Conservation (phyloP, 2,797 vertebrate genomes). For the Nasua narica region DNA sequence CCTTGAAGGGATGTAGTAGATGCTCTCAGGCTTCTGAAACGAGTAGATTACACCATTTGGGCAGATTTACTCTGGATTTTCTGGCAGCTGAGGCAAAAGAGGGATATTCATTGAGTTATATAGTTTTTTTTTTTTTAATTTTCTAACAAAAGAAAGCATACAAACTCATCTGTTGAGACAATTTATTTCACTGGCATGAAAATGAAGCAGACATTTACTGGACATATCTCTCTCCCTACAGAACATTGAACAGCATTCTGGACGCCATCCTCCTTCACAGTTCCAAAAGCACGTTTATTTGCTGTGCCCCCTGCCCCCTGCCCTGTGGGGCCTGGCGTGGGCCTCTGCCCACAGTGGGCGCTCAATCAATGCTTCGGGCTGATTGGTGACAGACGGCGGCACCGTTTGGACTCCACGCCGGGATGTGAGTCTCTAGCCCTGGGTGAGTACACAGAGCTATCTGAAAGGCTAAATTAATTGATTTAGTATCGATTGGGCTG, state of each 20-base stretch:
- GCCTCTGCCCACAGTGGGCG: conserved; percentile 25
- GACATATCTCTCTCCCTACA: not conserved
- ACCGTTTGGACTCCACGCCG: conserved; percentile 35
- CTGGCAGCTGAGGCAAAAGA: conserved; percentile 1
- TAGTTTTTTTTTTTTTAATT: not conserved
- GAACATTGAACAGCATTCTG: not conserved
- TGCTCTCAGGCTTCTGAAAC: not conserved
- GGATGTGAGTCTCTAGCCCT: not conserved
- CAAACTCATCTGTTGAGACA: conserved; percentile 18
- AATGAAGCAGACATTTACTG: not conserved
- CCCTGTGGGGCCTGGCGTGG: not conserved
- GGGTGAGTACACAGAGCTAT: conserved; percentile 40
- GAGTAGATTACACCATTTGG: not conserved
- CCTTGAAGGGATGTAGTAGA: not conserved
- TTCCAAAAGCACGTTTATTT: conserved; percentile 20
- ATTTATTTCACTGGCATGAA: conserved; percentile 39
- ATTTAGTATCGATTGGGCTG: conserved; percentile 53
- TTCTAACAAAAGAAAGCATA: conserved; percentile 22
- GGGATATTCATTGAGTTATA: not conserved
- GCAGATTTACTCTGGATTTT: conserved; percentile 8
- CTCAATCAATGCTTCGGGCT: conserved; percentile 34
- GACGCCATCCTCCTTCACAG: not conserved
- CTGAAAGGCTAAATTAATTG: conserved; percentile 68
- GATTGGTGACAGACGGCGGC: conserved; percentile 21
- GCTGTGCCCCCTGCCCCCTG: not conserved